A percentile compares a stretch with the other conserved stretches of the same genome.
Conservation (phyloP, 92 coral and sea anemone genomes). For the Epizoanthus rinbou region DNA sequence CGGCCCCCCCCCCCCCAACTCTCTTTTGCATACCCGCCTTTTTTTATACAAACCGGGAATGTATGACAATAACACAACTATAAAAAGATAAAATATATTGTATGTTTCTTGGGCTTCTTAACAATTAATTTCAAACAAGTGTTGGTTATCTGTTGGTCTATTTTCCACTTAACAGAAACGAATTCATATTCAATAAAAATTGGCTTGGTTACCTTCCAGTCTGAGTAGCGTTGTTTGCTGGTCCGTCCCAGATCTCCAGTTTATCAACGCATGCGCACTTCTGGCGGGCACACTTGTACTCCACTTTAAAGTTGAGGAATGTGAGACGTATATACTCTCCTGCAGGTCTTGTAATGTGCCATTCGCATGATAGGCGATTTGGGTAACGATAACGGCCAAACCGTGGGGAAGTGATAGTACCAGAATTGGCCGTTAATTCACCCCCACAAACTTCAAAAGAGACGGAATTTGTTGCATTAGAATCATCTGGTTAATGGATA, state of each 20-base stretch:
- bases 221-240: conserved; percentile 63
- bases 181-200: too few species aligned
- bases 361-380: conserved; percentile 72
- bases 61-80: too few species aligned
- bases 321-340: conserved; percentile 70
- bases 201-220: conserved; percentile 63
- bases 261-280: conserved; percentile 67
- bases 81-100: too few species aligned
- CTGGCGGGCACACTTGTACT: conserved; percentile 45
- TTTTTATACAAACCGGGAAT: too few species aligned
- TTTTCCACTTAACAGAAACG: too few species aligned
- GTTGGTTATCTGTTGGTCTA: too few species aligned
- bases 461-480: not conserved
- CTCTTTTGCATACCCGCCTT: too few species aligned
- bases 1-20: too few species aligned
- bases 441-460: conserved; percentile 78
- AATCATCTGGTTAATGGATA: too few species aligned
- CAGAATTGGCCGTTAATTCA: conserved; percentile 44
- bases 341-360: conserved; percentile 66
- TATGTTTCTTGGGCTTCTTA: too few species aligned
- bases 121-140: too few species aligned
- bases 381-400: conserved; percentile 83
- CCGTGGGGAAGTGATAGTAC: conserved; percentile 79
- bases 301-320: conserved; percentile 65
- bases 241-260: conserved; percentile 90